phyloP scores from a whole-genome alignment of 2,888 invertebrate genomes.

The Sipha maydis region DNA sequence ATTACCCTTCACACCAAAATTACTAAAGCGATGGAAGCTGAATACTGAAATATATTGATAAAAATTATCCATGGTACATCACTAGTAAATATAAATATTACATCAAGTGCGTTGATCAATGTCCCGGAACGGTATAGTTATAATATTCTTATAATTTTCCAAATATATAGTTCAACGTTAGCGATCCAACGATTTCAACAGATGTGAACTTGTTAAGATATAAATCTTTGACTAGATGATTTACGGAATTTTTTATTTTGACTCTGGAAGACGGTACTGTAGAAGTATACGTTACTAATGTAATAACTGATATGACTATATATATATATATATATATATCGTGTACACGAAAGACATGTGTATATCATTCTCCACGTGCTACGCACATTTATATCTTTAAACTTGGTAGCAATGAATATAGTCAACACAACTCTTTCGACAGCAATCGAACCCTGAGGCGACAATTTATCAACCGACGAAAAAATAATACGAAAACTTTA shows the following conservation, averaged over 20 bases:
- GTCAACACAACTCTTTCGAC: conserved; percentile 10
- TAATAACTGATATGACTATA: background rate
- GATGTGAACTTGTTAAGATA: too few species aligned
- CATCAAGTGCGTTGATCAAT: too few species aligned
- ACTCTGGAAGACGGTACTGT: background rate
- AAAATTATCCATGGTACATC: too few species aligned
- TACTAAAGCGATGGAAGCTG: too few species aligned
- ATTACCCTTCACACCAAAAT: too few species aligned
- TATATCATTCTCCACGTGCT: background rate
- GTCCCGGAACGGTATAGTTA: too few species aligned
- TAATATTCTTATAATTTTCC: too few species aligned
- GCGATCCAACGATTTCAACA: too few species aligned
- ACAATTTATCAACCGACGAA: conserved; percentile 8
- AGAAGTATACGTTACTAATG: background rate
- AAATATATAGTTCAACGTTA: too few species aligned
- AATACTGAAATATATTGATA: too few species aligned
- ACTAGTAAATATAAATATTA: too few species aligned
- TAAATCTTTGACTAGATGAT: too few species aligned
- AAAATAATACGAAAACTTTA: conserved; percentile 34
- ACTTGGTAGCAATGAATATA: background rate
- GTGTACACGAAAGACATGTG: background rate
- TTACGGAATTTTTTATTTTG: background rate
- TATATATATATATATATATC: background rate
- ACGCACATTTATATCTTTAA: background rate
- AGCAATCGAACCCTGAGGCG: background rate